Evolutionary conservation across 2,113 vertebrate species (phyloP).

Genomic region (Oreochromis aureus): DNA sequence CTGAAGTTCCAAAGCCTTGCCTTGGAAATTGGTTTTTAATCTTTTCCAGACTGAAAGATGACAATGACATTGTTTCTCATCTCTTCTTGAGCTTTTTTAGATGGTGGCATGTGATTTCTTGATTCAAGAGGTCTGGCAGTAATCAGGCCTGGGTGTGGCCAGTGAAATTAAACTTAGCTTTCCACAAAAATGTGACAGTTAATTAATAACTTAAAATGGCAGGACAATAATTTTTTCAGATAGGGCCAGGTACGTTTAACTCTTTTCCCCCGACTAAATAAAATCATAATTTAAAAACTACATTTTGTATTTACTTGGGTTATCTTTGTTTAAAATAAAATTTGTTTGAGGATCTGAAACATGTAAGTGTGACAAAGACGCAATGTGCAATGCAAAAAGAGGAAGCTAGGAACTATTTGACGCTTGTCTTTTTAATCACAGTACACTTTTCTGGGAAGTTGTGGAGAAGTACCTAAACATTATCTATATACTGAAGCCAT

Average conservation of each 20-base stretch:
- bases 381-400: neutral
- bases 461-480: neutral
- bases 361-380: neutral
- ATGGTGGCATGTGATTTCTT: neutral
- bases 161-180: neutral
- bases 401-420: neutral
- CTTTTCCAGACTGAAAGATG: neutral
- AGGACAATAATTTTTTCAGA: neutral
- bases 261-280: accelerated
- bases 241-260: accelerated
- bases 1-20: neutral
- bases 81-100: neutral
- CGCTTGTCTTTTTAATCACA: neutral
- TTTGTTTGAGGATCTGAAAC: neutral
- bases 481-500: neutral
- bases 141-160: neutral
- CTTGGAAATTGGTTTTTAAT: neutral
- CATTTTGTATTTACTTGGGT: neutral
- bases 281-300: neutral
- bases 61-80: neutral
- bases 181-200: neutral
- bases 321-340: neutral
- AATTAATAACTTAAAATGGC: accelerated
- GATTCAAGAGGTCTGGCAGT: neutral
- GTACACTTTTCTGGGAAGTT: neutral